Evolutionary conservation across 2,113 vertebrate species (phyloP).

Genomic region (Scartelaos histophorus): DNA sequence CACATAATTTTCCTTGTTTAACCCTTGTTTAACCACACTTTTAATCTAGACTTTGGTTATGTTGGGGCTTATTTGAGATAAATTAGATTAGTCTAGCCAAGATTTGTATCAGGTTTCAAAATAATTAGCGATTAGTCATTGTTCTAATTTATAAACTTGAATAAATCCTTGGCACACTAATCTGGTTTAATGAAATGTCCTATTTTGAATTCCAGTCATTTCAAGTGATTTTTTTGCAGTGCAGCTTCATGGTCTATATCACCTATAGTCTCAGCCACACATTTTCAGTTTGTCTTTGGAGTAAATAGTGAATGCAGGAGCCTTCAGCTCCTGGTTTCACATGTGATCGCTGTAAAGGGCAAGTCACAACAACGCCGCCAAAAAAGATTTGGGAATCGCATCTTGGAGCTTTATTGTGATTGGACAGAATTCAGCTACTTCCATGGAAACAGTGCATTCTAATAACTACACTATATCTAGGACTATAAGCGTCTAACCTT

Average conservation of each 20-base stretch:
- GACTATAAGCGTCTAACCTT: neutral
- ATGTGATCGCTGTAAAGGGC: neutral
- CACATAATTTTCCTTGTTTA: no score
- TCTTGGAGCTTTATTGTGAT: neutral
- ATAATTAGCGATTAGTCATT: neutral
- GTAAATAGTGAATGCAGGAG: neutral
- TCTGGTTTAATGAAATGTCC: no score
- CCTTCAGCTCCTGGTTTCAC: neutral
- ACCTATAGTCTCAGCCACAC: conserved; percentile 8
- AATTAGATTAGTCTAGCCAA: no score
- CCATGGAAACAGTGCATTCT: neutral
- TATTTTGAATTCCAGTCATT: neutral
- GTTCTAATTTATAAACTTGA: no score
- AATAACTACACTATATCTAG: no score
- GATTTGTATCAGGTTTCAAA: neutral
- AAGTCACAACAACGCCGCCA: neutral
- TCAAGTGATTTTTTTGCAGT: neutral
- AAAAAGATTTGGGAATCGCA: neutral
- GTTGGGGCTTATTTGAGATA: no score
- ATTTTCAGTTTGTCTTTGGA: neutral
- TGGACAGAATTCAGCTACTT: neutral
- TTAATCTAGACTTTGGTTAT: neutral
- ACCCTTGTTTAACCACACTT: neutral
- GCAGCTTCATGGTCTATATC: conserved; percentile 56
- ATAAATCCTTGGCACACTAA: no score